Base-by-base conservation (phyloP, 2,113 vertebrate genomes). In the Trinectes maculatus region DNA sequence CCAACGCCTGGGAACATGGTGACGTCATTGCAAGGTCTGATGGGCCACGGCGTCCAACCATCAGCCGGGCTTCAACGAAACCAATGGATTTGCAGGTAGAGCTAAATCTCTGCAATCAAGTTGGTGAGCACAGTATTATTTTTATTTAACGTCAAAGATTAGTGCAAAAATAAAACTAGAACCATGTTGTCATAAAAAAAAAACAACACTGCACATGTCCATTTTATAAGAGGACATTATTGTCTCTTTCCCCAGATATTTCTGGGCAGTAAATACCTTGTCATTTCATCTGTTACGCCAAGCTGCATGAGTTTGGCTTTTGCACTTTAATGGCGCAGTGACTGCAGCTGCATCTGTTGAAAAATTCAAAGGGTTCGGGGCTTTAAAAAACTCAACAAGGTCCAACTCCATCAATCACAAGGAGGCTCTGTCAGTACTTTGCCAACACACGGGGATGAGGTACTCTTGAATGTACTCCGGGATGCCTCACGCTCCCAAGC, bases 221-320 rank as follows among this genome's bases (percentile, higher is more conserved):
- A 22, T 71, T 65, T 70, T 55, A 21, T 24, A n/a, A 7, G 1
- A 19, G 25, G 19, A 15, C n/a, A n/a, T n/a, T n/a, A n/a, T n/a
- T n/a, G n/a, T n/a, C n/a, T n/a, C n/a, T n/a, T n/a, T n/a, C n/a
- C n/a, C n/a, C n/a, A n/a, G n/a, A 71, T 58, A 66, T 71, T 71
- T 77, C 0, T n/a, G 21, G 10, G 66, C 25, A 28, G 83, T 91
- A 91, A 92, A 91, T 61, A 79, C 73, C 71, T 69, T 75, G 83
- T 89, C 84, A 83, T 90, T 80, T 78, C 76, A 89, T 92, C 74
- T 82, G 87, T 89, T 83, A 90, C 88, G 59, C 62, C 86, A 62
- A 74, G 70, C 54, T 13, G 43, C 55, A 31, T 63, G 29, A 52
- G 82, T 83, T 75, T 42, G 13, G 39, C 71, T 81, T 73, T 77